Conservation (phyloP, 2,113 vertebrate species). For the Mobula birostris region DNA sequence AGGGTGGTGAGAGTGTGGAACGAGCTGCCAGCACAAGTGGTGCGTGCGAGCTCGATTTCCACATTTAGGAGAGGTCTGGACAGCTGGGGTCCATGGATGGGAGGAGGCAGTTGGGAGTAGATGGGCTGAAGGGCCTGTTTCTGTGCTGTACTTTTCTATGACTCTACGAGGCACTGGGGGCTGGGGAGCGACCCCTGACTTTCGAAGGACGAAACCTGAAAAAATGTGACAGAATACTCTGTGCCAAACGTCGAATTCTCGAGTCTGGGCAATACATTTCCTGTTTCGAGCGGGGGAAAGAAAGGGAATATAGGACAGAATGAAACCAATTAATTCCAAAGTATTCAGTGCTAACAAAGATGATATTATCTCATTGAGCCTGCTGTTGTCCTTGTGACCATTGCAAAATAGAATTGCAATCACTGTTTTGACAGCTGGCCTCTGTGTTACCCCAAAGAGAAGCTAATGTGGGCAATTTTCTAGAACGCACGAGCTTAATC, state of each 20-base stretch:
- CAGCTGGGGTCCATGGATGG: too few relatives aligned
- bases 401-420: background rate
- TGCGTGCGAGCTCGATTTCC: too few relatives aligned
- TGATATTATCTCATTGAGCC: background rate
- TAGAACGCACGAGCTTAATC: background rate
- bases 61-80: too few relatives aligned
- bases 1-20: too few relatives aligned
- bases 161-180: background rate
- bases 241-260: background rate
- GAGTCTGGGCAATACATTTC: background rate
- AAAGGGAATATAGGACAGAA: background rate
- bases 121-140: too few relatives aligned
- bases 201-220: background rate
- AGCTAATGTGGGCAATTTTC: constrained; percentile 28
- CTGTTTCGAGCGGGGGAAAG: background rate
- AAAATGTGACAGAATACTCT: background rate
- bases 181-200: background rate
- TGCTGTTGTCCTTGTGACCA: background rate
- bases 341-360: constrained; percentile 12
- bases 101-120: too few relatives aligned
- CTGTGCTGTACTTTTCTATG: too few relatives aligned
- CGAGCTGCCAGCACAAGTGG: too few relatives aligned
- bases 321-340: background rate
- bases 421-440: constrained; percentile 10
- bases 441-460: background rate